These are phyloP conservation scores for Saccostrea echinata DNA, from an alignment of 1,140 invertebrate species.

Conservation along the genomic window DNA sequence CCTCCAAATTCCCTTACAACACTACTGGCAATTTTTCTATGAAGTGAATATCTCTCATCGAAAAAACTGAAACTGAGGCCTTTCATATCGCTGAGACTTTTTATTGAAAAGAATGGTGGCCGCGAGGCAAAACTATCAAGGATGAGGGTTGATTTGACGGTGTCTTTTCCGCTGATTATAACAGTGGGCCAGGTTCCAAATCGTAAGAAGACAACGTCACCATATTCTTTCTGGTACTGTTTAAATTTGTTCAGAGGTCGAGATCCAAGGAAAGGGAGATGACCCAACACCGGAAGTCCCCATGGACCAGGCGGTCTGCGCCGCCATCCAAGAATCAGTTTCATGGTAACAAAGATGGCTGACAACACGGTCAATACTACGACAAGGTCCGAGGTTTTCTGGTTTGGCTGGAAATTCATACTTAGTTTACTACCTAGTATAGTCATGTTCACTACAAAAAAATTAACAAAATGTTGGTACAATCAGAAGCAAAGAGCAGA, in stretches of 20 bases:
- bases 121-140: conserved; percentile 61
- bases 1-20: conserved; percentile 52
- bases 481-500: no score
- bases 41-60: conserved; percentile 49
- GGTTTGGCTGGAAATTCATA: neutral
- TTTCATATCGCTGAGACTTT: conserved; percentile 22
- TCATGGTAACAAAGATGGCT: neutral
- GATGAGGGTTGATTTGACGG: conserved; percentile 60
- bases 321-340: neutral
- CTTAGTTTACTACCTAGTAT: neutral
- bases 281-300: conserved; percentile 66
- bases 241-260: conserved; percentile 52
- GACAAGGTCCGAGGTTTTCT: neutral
- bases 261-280: conserved; percentile 64
- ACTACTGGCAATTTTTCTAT: conserved; percentile 56
- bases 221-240: conserved; percentile 56
- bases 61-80: conserved; percentile 50
- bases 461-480: no score
- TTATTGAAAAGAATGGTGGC: conserved; percentile 55
- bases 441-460: neutral
- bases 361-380: neutral
- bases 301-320: conserved; percentile 64
- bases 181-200: conserved; percentile 62
- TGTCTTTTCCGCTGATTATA: conserved; percentile 59
- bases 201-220: conserved; percentile 62